Base-by-base conservation (phyloP, 1,140 invertebrate genomes). In the Drosophila rhopaloa region DNA sequence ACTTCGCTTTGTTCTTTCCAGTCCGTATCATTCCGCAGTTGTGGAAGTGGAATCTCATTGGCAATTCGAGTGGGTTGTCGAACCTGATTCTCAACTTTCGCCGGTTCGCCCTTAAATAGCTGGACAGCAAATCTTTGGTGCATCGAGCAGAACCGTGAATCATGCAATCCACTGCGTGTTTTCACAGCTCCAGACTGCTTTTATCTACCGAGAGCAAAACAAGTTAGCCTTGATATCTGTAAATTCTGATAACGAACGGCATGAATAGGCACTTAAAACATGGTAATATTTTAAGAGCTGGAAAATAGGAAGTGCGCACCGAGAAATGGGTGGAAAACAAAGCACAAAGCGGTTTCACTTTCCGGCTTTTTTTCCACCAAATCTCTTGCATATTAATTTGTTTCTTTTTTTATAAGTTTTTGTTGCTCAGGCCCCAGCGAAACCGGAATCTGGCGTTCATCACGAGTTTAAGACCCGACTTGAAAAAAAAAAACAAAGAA, bases 1-100 rank as follows among this genome's bases (percentile, higher is more conserved):
- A 56, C 35, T 53, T 48, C 11, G 51, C 72, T 63, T 74, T 74
- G 72, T 75, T 75, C 14, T 7, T 19, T 51, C 19, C 14, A 5
- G 29, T 44, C 27, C 40, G 29, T 9, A 29, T 35, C 38, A 41
- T 47, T 68, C 35, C 29, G n/a, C 14, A 44, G 40, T 37, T 56
- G n/a, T 24, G n/a, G 24, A 14, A 38, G 14, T 41, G 2, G 13
- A 48, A 56, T 44, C 35, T 5, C 40, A 57, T 35, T 73, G 27
- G 14, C 29, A 13, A 50, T 50, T 24, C 14, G 43, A 60, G 67
- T 70, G 73, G 60, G 57, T 40, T 57, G 67, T 44, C 62, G 58
- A 86, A 86, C 83, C 83, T 80, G 83, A 88, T 89, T 79, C 83
- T 79, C 79, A 76, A 83, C 79, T 86, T 86, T 88, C 71, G 76